These are phyloP conservation scores for Pheosia tremula DNA, from an alignment of 2,888 invertebrate genomes.

Conservation along the genomic window DNA sequence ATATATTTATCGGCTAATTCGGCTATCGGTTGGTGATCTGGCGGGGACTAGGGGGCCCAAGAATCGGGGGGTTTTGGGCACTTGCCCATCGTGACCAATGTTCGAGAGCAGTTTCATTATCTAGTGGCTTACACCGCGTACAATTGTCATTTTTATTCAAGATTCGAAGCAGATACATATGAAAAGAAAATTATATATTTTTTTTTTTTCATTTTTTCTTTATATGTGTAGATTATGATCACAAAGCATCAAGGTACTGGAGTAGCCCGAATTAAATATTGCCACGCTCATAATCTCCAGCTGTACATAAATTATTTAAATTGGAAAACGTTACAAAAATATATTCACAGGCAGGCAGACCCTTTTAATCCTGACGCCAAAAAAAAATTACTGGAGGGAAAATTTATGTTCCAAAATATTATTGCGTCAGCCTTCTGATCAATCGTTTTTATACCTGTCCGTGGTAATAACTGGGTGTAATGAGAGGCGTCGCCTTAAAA, in stretches of 20 bases:
- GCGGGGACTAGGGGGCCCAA: too few species aligned
- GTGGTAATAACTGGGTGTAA: not conserved
- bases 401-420: constrained; percentile 24
- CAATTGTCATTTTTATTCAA: too few species aligned
- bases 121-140: too few species aligned
- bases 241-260: not conserved
- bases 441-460: constrained; percentile 16
- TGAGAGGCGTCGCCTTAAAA: not conserved
- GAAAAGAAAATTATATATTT: too few species aligned
- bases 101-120: too few species aligned
- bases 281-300: constrained; percentile 14
- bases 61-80: too few species aligned
- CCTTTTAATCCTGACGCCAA: constrained; percentile 22
- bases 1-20: too few species aligned
- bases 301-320: constrained; percentile 22
- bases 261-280: constrained; percentile 7
- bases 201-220: too few species aligned
- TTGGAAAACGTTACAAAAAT: constrained; percentile 19
- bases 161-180: too few species aligned
- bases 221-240: not conserved
- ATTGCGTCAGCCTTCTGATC: constrained; percentile 6
- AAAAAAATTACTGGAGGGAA: constrained; percentile 14
- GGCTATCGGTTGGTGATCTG: too few species aligned
- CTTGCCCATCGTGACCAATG: too few species aligned
- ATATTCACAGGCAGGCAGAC: constrained; percentile 12